Percentiles rank a stretch among this genome's conserved stretches.
Evolutionary conservation across 2,888 invertebrate species (phyloP).

Genomic region (Lutraria lutraria): DNA sequence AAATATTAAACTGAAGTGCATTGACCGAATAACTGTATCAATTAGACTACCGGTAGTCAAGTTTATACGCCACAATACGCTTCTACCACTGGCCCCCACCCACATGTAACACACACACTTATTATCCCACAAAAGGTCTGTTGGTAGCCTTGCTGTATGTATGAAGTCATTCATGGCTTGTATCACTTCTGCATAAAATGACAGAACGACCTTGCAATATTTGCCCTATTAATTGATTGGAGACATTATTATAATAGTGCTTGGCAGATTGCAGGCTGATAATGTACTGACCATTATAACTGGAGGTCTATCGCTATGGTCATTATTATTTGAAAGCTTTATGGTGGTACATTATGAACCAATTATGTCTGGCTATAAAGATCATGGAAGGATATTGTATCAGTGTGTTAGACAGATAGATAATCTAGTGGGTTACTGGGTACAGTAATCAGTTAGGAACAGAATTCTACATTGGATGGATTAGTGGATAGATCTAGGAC

Average conservation of each 20-base stretch:
- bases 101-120: too few species aligned
- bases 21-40: too few species aligned
- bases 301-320: background rate
- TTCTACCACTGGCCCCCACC: too few species aligned
- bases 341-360: constrained; percentile 9
- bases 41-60: too few species aligned
- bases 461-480: too few species aligned
- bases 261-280: constrained; percentile 11
- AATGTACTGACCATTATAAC: background rate
- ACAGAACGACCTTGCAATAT: background rate
- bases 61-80: too few species aligned
- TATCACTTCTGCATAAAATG: background rate
- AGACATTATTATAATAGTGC: background rate
- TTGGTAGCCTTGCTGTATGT: too few species aligned
- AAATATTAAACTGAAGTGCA: too few species aligned
- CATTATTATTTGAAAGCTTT: constrained; percentile 16
- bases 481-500: too few species aligned
- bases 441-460: too few species aligned
- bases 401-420: background rate
- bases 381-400: background rate
- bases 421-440: background rate
- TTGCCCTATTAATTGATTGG: background rate
- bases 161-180: too few species aligned
- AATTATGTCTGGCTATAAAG: constrained; percentile 1
- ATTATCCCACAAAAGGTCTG: too few species aligned